A percentile compares a stretch with the other conserved stretches of the same genome.
Evolutionary conservation across 1,140 invertebrate genomes (phyloP).

Genomic region (Polypedilum vanderplanki): DNA sequence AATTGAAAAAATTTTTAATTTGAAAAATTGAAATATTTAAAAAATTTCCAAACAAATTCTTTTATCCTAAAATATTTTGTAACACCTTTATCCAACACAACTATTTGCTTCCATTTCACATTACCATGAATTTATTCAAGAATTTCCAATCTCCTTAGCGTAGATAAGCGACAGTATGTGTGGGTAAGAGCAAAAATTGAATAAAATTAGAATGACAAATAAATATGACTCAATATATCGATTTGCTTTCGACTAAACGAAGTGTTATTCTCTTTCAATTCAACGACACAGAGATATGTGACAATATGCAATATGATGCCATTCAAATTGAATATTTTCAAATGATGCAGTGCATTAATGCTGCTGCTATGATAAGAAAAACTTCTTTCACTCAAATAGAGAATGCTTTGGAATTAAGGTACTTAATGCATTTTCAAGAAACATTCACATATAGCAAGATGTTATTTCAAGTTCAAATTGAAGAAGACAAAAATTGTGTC

Average conservation of each 20-base stretch:
- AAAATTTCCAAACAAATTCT: too few species aligned
- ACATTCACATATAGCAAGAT: neutral
- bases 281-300: neutral
- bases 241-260: neutral
- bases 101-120: too few species aligned
- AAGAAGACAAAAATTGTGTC: too few species aligned
- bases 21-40: too few species aligned
- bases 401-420: neutral
- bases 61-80: too few species aligned
- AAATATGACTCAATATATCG: constrained; percentile 19
- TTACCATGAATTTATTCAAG: too few species aligned
- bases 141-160: too few species aligned
- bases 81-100: too few species aligned
- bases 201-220: constrained; percentile 15
- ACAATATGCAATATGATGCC: constrained; percentile 6
- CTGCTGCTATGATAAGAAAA: neutral
- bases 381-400: neutral
- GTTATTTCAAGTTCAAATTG: neutral
- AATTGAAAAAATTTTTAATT: too few species aligned
- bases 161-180: too few species aligned
- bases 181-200: neutral
- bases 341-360: neutral
- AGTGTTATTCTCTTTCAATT: neutral
- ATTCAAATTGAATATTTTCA: neutral
- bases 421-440: constrained; percentile 18